A percentile compares a stretch with the other conserved stretches of the same genome.
These are phyloP conservation scores for Crepidodera aurea DNA, from an alignment of 2,888 invertebrate species.

Conservation along the genomic window DNA sequence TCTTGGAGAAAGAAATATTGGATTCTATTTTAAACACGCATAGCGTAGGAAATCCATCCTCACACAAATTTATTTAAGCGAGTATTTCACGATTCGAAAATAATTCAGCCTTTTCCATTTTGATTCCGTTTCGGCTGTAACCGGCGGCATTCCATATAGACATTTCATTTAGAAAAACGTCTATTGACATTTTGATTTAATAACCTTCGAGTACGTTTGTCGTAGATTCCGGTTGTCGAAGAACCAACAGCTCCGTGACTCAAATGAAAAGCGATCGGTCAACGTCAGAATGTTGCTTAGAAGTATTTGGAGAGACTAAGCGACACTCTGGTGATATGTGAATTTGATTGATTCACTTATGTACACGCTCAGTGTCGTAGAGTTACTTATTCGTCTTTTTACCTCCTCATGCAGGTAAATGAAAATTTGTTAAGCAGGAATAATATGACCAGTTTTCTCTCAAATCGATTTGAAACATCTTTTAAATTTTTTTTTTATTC, in stretches of 20 bases:
- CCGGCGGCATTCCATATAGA: conserved; percentile 9
- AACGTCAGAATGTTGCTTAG: conserved; percentile 23
- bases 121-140: background rate
- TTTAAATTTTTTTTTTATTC: too few relatives aligned
- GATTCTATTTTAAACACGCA: too few relatives aligned
- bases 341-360: conserved; percentile 25
- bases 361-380: background rate
- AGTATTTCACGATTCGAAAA: conserved; percentile 4
- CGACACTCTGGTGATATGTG: conserved; percentile 24
- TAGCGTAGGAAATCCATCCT: background rate
- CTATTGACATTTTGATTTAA: conserved; percentile 33
- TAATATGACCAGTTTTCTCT: too few relatives aligned
- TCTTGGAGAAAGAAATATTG: too few relatives aligned
- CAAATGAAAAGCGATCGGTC: conserved; percentile 31
- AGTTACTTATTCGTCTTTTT: too few relatives aligned
- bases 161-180: conserved; percentile 19
- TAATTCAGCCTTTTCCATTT: conserved; percentile 6
- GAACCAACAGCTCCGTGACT: conserved; percentile 19
- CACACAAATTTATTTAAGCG: background rate
- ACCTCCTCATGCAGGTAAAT: too few relatives aligned
- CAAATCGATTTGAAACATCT: too few relatives aligned
- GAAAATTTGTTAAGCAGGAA: too few relatives aligned
- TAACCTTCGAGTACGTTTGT: conserved; percentile 24
- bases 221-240: conserved; percentile 17
- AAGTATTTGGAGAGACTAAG: conserved; percentile 21